Evolutionary conservation across 1,140 invertebrate species (phyloP), one percentile per base, ranked within the genome.

Genomic region (Teleogryllus occipitalis): DNA sequence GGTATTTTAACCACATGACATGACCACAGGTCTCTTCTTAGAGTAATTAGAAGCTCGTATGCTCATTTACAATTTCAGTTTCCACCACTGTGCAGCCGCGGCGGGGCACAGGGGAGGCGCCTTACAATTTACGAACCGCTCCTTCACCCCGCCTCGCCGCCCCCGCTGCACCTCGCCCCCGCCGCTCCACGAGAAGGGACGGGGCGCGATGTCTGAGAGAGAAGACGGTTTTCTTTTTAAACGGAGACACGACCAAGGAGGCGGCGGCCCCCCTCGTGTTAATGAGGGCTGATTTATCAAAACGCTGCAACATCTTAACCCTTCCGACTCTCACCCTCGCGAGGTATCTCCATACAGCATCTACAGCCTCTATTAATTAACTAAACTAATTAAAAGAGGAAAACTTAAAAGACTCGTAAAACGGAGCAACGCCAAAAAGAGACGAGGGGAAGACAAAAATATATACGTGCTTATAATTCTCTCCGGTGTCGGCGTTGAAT

Each of bases 361-460:
- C 54, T 65, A 65, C 54, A 65, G 54, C 54, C 54, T 65, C 54
- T 65, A 65, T 65, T 65, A 65, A 65, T 65, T 65, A 65, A 65
- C 54, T 65, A 65, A 65, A 65, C 54, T 65, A 65, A 65, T 65
- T 65, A 65, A 65, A 65, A 65, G 54, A 65, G 54, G 54, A 65
- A 65, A 65, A 65, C 18, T 65, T 65, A 65, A 65, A 65, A 65
- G 54, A 65, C 54, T 65, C 18, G 54, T 65, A 65, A 65, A 65
- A 65, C 54, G 18, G 54, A 65, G 54, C 18, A 65, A 65, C 10
- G 54, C 10, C 10, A 14, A 18, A 65, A 65, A 39, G 27, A 5
- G 27, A 14, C 2, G 54, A 65, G 54, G 18, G 18, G 54, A 14
- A 14, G 10, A 10, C 10, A 65, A 65, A 65, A 65, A 14, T 65